phyloP scores from a whole-genome alignment of 2,797 vertebrate species.

The Anguilla megastoma region DNA sequence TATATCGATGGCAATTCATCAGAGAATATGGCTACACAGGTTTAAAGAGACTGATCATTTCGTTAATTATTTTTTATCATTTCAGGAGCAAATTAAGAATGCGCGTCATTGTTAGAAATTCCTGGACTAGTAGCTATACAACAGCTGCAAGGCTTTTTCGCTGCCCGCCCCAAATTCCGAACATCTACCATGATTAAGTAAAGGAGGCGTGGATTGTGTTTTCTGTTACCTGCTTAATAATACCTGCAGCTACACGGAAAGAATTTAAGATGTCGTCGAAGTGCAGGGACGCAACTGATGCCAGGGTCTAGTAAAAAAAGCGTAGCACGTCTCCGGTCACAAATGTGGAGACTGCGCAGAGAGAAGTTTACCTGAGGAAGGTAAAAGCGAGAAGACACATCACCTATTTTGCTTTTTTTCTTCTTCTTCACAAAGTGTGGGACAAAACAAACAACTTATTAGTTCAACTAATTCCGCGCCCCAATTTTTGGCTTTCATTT shows the following conservation, averaged over 20 bases:
- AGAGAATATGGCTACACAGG: neutral
- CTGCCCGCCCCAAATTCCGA: slow-evolving; percentile 67
- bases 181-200: slow-evolving; percentile 51
- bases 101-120: neutral
- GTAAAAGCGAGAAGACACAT: slow-evolving; percentile 55
- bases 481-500: slow-evolving; percentile 49
- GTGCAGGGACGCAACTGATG: slow-evolving; percentile 41
- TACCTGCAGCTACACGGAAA: slow-evolving; percentile 63
- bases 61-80: too few species aligned
- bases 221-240: slow-evolving; percentile 73
- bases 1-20: neutral
- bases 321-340: neutral
- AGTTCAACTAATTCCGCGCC: slow-evolving; percentile 48
- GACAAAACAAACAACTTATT: slow-evolving; percentile 60
- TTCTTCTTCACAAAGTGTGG: slow-evolving; percentile 57
- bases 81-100: neutral
- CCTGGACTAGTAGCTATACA: neutral
- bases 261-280: slow-evolving; percentile 62
- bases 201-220: slow-evolving; percentile 60
- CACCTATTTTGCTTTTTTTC: slow-evolving; percentile 54
- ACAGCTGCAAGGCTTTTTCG: neutral
- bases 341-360: slow-evolving; percentile 32
- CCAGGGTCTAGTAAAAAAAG: slow-evolving; percentile 27
- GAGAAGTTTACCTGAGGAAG: slow-evolving; percentile 39
- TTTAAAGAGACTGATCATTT: neutral